Percentiles rank a stretch among this genome's conserved stretches.
These are phyloP conservation scores for Halichondria panicea DNA, from an alignment of 37 sponge, comb jelly and placozoan genomes.

Conservation along the genomic window DNA sequence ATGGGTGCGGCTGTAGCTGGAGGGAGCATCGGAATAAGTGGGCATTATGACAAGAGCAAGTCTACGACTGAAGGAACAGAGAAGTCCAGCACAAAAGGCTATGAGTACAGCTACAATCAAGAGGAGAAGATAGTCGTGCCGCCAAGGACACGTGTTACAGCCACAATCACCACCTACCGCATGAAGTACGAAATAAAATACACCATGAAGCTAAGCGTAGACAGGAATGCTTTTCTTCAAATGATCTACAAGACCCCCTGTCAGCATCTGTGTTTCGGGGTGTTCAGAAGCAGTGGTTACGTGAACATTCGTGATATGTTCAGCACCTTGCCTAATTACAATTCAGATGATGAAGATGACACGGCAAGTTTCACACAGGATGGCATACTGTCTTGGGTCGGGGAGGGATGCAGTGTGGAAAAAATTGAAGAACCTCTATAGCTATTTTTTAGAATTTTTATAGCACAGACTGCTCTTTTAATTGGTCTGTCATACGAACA, in stretches of 20 bases:
- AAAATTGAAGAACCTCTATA: background rate
- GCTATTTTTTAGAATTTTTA: too few relatives aligned
- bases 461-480: too few relatives aligned
- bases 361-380: background rate
- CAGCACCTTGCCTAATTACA: background rate
- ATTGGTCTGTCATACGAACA: too few relatives aligned
- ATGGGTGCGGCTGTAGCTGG: background rate
- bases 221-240: background rate
- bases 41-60: background rate
- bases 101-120: background rate
- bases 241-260: background rate
- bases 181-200: conserved; percentile 10
- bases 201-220: conserved; percentile 3
- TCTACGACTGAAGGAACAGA: background rate
- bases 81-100: background rate
- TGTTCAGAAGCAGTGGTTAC: background rate
- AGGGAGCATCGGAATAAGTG: background rate
- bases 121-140: conserved; percentile 14
- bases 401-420: background rate
- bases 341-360: conserved; percentile 3
- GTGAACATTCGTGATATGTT: background rate
- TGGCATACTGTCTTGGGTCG: conserved; percentile 5
- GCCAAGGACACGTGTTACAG: background rate
- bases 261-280: conserved; percentile 6
- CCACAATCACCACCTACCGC: conserved; percentile 3